These are phyloP conservation scores for Podocnemis expansa DNA, from an alignment of 2,113 vertebrate genomes.

Conservation along the genomic window DNA sequence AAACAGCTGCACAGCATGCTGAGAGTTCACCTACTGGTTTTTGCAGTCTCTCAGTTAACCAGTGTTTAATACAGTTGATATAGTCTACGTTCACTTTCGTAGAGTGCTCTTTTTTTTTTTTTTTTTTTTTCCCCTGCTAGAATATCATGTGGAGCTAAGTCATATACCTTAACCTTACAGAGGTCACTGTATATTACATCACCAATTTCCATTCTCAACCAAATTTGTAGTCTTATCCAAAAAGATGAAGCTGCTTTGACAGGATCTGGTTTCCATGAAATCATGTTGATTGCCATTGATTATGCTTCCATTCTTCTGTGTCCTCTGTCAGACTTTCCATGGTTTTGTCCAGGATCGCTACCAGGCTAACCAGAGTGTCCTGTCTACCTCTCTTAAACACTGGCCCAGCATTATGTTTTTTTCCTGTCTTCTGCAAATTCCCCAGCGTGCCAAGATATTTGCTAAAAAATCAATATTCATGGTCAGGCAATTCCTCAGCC, in stretches of 20 bases:
- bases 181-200: neutral
- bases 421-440: neutral
- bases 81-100: neutral
- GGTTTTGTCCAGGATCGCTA: neutral
- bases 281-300: neutral
- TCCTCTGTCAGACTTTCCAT: neutral
- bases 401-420: neutral
- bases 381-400: neutral
- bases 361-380: neutral
- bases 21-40: fast-evolving
- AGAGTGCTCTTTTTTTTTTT: neutral
- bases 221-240: neutral
- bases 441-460: neutral
- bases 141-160: neutral
- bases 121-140: too few relatives aligned
- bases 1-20: neutral
- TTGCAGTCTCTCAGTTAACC: neutral
- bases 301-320: neutral
- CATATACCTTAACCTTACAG: neutral
- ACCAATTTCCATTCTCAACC: conserved; percentile 13
- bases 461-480: conserved; percentile 14
- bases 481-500: neutral
- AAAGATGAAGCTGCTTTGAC: neutral
- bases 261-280: neutral
- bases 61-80: neutral